Percentiles rank a stretch among this genome's conserved stretches.
Conservation (phyloP, 2,113 vertebrate genomes). For the Leuciscus idus region DNA sequence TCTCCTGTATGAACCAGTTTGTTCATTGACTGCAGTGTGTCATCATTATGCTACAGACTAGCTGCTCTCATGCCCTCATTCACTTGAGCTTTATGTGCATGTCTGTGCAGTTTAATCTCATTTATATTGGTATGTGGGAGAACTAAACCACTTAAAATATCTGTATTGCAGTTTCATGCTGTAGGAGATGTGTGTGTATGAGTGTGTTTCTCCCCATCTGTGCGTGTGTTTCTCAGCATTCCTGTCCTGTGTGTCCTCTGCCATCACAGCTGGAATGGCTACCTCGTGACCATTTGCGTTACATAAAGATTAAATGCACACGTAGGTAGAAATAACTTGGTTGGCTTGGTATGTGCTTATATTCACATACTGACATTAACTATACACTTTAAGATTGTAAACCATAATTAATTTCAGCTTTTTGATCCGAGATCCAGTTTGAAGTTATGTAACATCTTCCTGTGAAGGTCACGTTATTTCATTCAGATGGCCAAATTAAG, state of each 20-base stretch:
- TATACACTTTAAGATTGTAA: background rate
- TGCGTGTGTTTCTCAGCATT: background rate
- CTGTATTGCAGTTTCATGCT: background rate
- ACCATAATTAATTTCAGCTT: background rate
- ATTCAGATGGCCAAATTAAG: background rate
- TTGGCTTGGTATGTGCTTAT: background rate
- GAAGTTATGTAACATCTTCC: background rate
- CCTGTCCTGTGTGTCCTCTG: slow-evolving; percentile 11
- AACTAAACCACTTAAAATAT: slow-evolving; percentile 27
- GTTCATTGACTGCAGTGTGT: slow-evolving; percentile 22
- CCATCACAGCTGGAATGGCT: slow-evolving; percentile 33
- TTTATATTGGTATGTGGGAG: slow-evolving; percentile 26
- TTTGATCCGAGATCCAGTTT: background rate
- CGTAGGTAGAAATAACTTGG: background rate
- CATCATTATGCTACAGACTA: background rate
- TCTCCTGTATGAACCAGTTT: background rate
- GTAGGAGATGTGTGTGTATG: background rate
- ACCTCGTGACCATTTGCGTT: slow-evolving; percentile 28
- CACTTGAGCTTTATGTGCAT: slow-evolving; percentile 3
- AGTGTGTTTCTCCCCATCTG: background rate
- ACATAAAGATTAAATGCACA: slow-evolving; percentile 13
- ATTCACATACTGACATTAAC: background rate
- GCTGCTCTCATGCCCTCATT: background rate
- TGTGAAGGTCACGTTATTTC: slow-evolving; percentile 4
- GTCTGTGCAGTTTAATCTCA: slow-evolving; percentile 11